Conservation (phyloP, 2,797 vertebrate species). For the Pangasius sanitwongsei region DNA sequence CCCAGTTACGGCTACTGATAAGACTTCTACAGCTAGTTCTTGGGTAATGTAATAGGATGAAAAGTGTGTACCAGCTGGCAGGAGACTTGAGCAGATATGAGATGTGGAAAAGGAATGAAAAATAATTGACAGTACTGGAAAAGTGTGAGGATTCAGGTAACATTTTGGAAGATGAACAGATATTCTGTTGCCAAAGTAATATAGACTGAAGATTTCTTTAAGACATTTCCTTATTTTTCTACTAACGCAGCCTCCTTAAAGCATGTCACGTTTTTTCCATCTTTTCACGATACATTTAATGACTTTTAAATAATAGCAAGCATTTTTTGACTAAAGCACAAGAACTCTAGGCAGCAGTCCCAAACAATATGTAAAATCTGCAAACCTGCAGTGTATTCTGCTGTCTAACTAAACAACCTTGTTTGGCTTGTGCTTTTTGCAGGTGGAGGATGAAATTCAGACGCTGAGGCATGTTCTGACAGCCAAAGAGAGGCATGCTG, state of each 20-base stretch:
- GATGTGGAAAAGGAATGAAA: background rate
- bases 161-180: background rate
- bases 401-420: background rate
- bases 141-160: background rate
- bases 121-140: background rate
- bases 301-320: background rate
- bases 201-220: background rate
- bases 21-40: background rate
- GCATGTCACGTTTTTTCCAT: background rate
- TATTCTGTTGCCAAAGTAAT: background rate
- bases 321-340: background rate
- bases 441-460: constrained; percentile 96
- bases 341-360: background rate
- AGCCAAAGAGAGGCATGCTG: constrained; percentile 88
- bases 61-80: background rate
- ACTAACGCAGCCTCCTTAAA: background rate
- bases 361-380: too few relatives aligned
- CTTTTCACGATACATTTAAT: background rate
- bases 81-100: background rate
- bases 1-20: background rate
- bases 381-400: background rate
- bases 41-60: background rate
- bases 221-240: background rate
- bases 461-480: constrained; percentile 89
- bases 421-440: background rate